Base-by-base conservation (phyloP, 92 coral and sea anemone genomes). In the Meandrina meandrites region DNA sequence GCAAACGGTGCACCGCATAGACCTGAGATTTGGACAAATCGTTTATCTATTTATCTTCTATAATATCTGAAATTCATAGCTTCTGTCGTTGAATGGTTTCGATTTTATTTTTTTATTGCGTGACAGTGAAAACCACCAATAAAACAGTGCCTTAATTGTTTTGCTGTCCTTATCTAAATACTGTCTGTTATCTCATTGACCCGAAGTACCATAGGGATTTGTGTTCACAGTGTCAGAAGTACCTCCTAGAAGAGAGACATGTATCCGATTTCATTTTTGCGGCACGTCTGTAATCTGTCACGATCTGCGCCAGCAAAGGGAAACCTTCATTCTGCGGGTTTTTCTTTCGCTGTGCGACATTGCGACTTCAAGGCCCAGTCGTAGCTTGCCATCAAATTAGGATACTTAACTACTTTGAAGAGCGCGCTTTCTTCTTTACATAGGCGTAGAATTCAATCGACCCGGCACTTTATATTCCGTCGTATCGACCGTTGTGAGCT, bases 181-280 rank as follows among this genome's bases (percentile, higher is more conserved):
- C 76, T 35, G 47, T 71, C 45, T 71, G 42, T 71, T 79, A 79
- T 56, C 71, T 58, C 71, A 16, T 19, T 56, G 31, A 34, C 67
- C 32, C 32, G 27, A 8, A 34, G 32, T 31, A 14, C 83, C 42
- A 36, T 56, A 79, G 7, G 78, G 51, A 28, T 36, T 50, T 73
- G 6, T 6, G 50, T 73, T 73, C 50, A 21, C 78, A 22, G 28
- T 37, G 48, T 34, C 14, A 71, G 14, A 24, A 70, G 67, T 30
- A 24, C 71, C 86, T 56, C 70, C 86, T 73, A 32, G n/a, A 35
- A 10, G 72, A 4, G 79, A 4, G 71, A 73, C 56, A 64, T 81
- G 75, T 73, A 84, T 84, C 80, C 28, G 19, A 75, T 84, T 84
- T 75, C 87, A 78, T 34, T 36, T 73, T 36, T 73, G 81, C 22